Evolutionary conservation across 2,797 vertebrate species (phyloP), one percentile per base, ranked within the genome.

Genomic region (Gambelia wislizenii): DNA sequence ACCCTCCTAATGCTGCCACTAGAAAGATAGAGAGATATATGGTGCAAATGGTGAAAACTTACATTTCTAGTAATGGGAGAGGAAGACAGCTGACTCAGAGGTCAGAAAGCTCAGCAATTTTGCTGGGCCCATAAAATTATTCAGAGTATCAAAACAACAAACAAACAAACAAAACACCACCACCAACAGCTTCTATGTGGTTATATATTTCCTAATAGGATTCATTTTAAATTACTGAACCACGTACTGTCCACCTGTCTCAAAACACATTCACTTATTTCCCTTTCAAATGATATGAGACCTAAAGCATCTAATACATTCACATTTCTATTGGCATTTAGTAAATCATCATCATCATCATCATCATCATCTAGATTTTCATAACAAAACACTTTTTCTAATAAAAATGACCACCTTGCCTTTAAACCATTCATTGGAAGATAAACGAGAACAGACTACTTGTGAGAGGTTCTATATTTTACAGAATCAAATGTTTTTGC

Each of bases 401-500:
- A 74, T 85, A 72, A 39, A 80, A 81, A 77, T 79, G 44, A 47
- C 67, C 25, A 74, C 76, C 44, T 85, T 85, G 77, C 1, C 56
- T 82, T 75, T 77, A 27, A 76, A 84, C 42, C 30, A 64, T 72
- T 85, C 80, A 25, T 25, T 30, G 9, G 3, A 0, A 0, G 8
- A 64, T 30, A 33, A 89, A 64, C 77, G 22, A 42, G 87, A 81
- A 77, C 25, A 6, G 54, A 2, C 90, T 89, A 93, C 81, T 54
- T 18, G 42, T 2, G 12, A 59, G 27, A 72, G 52, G 85, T 89
- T 90, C 82, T 87, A 75, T 80, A 88, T 92, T 83, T 81, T 7
- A 84, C 84, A 36, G 80, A 93, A 39, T 89, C 87, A 91, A 85
- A 89, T 85, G 52, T 25, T 91, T 75, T 86, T 94, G 77, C 79